phyloP scores from a whole-genome alignment of 1,140 invertebrate genomes.

The Bilobella aurantiaca region DNA sequence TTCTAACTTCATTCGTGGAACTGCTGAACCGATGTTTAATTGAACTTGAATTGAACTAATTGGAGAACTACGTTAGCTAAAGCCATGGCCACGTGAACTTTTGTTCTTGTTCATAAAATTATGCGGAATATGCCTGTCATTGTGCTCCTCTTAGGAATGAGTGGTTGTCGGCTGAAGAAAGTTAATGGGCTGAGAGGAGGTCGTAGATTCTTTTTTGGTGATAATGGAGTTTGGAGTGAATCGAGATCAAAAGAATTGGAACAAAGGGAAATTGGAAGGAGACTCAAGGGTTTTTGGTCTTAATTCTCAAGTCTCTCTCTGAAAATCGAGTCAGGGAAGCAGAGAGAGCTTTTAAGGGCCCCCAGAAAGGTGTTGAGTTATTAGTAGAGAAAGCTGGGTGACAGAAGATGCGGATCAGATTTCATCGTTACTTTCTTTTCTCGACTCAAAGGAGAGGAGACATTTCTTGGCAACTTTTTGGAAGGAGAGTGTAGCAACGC shows the following conservation, averaged over 20 bases:
- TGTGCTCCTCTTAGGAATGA: no score
- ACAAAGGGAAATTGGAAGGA: not conserved
- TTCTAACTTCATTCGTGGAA: no score
- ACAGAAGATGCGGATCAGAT: constrained; percentile 1
- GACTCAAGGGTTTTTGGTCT: not conserved
- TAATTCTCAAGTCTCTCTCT: constrained; percentile 14
- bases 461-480: not conserved
- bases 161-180: not conserved
- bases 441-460: no score
- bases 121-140: no score
- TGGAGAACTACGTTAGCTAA: no score
- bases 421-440: not conserved
- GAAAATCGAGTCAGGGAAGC: constrained; percentile 7
- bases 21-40: no score
- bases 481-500: no score
- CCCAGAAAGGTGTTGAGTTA: not conserved
- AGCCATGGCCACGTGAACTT: no score
- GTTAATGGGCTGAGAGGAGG: not conserved
- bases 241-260: constrained; percentile 8
- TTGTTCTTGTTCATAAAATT: no score
- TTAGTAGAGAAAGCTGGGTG: not conserved
- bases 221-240: not conserved
- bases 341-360: constrained; percentile 4
- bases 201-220: no score
- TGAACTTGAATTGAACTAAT: no score